Conservation (phyloP, 2,888 invertebrate genomes). For the Caenorhabditis virilis region DNA sequence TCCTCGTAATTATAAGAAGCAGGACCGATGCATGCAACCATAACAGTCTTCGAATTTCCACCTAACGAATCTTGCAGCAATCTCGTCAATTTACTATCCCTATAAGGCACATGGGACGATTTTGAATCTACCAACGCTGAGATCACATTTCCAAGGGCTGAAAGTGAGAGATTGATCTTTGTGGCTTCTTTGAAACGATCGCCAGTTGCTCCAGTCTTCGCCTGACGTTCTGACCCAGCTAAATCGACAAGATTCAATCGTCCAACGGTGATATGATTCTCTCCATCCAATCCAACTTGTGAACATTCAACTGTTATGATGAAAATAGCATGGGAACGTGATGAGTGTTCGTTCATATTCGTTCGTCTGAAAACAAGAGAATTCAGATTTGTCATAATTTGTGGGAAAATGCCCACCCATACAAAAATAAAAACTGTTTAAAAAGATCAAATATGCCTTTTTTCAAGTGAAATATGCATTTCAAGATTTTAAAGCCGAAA, state of each 20-base stretch:
- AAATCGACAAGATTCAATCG: slow-evolving; percentile 95
- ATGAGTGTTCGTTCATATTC: slow-evolving; percentile 96
- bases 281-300: slow-evolving; percentile 75
- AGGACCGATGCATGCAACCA: slow-evolving; percentile 98
- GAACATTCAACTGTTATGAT: slow-evolving; percentile 95
- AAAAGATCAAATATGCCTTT: too few relatives aligned
- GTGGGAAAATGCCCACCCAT: too few relatives aligned
- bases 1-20: slow-evolving; percentile 95
- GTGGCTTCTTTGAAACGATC: slow-evolving; percentile 80
- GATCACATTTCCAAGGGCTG: slow-evolving; percentile 96
- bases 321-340: slow-evolving; percentile 90
- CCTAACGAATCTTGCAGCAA: slow-evolving; percentile 94
- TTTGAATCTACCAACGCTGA: slow-evolving; percentile 96
- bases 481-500: too few relatives aligned
- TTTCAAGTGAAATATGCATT: too few relatives aligned
- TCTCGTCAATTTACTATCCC: slow-evolving; percentile 93
- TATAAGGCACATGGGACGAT: slow-evolving; percentile 93
- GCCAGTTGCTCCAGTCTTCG: slow-evolving; percentile 29
- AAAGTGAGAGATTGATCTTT: slow-evolving; percentile 94
- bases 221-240: slow-evolving; percentile 77
- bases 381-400: too few relatives aligned
- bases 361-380: slow-evolving; percentile 74
- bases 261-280: slow-evolving; percentile 78
- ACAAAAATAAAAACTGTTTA: too few relatives aligned
- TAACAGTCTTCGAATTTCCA: slow-evolving; percentile 97